A percentile compares a stretch with the other conserved stretches of the same genome.
Evolutionary conservation across 2,888 invertebrate species (phyloP).

Genomic region (Eupithecia insigniata): DNA sequence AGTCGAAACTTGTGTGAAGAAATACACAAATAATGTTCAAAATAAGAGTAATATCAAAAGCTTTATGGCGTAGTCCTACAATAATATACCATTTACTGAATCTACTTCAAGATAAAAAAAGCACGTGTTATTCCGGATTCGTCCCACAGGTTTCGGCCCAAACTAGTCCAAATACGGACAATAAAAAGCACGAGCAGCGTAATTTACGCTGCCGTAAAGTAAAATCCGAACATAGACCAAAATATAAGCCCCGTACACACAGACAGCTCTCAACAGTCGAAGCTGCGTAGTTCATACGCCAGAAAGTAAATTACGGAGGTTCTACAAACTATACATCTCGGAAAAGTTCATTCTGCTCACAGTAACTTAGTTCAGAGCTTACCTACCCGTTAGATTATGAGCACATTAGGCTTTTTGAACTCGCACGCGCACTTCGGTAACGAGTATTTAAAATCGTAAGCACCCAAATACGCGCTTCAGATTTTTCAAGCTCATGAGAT

Average conservation of each 20-base stretch:
- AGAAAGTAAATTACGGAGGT: slow-evolving; percentile 53
- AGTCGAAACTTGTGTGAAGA: too few relatives aligned
- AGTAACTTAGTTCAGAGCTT: slow-evolving; percentile 56
- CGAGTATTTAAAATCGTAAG: too few relatives aligned
- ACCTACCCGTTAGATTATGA: not conserved
- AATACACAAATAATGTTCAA: too few relatives aligned
- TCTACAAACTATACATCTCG: slow-evolving; percentile 27
- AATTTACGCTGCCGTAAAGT: not conserved
- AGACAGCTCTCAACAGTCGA: slow-evolving; percentile 12
- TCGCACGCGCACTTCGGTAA: too few relatives aligned
- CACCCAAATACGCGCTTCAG: too few relatives aligned
- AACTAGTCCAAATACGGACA: too few relatives aligned
- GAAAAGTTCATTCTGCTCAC: slow-evolving; percentile 50
- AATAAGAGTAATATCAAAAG: too few relatives aligned
- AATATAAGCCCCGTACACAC: not conserved
- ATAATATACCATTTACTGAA: not conserved
- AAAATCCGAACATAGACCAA: not conserved
- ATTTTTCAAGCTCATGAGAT: too few relatives aligned
- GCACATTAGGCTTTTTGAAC: not conserved
- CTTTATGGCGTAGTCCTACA: too few relatives aligned
- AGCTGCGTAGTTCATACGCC: not conserved
- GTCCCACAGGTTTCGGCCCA: too few relatives aligned
- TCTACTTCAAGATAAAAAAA: not conserved
- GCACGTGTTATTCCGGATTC: too few relatives aligned
- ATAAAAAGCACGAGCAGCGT: too few relatives aligned